Evolutionary conservation across 2,888 invertebrate species (phyloP).

Genomic region (Augiades crinisus): DNA sequence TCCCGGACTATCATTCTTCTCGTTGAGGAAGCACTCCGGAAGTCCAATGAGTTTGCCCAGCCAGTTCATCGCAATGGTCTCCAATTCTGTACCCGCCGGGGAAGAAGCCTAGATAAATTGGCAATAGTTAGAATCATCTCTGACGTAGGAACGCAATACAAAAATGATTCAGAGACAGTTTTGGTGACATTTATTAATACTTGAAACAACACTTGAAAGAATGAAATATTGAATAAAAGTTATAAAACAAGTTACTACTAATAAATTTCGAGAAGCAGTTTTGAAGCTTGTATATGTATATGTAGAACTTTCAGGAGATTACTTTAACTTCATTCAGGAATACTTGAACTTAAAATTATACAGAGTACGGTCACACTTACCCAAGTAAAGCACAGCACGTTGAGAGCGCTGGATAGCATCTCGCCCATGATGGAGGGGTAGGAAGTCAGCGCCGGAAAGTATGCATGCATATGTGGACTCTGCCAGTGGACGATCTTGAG

Average conservation of each 20-base stretch:
- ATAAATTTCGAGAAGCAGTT: no score
- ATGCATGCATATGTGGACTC: slow-evolving; percentile 98
- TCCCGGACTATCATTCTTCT: slow-evolving; percentile 87
- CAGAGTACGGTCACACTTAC: slow-evolving; percentile 76
- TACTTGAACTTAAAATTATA: no score
- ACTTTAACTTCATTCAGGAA: no score
- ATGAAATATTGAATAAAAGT: no score
- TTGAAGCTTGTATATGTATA: no score
- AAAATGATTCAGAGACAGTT: no score
- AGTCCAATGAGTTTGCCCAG: slow-evolving; percentile 97
- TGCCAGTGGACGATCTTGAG: slow-evolving; percentile 94
- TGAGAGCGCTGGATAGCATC: slow-evolving; percentile 97
- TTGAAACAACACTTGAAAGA: no score
- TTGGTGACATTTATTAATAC: no score
- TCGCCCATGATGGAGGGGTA: slow-evolving; percentile 97
- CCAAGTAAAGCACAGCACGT: slow-evolving; percentile 98
- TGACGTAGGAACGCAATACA: no score
- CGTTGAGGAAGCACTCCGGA: slow-evolving; percentile 95
- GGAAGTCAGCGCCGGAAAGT: slow-evolving; percentile 97
- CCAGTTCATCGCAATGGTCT: slow-evolving; percentile 99
- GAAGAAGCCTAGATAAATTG: slow-evolving; percentile 89
- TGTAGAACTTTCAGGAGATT: no score
- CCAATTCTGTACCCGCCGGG: slow-evolving; percentile 98
- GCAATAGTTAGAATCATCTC: neutral
- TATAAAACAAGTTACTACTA: no score